Evolutionary conservation across 1,140 invertebrate genomes (phyloP), one percentile per base, ranked within the genome.

Genomic region (Drosophila bipectinata): DNA sequence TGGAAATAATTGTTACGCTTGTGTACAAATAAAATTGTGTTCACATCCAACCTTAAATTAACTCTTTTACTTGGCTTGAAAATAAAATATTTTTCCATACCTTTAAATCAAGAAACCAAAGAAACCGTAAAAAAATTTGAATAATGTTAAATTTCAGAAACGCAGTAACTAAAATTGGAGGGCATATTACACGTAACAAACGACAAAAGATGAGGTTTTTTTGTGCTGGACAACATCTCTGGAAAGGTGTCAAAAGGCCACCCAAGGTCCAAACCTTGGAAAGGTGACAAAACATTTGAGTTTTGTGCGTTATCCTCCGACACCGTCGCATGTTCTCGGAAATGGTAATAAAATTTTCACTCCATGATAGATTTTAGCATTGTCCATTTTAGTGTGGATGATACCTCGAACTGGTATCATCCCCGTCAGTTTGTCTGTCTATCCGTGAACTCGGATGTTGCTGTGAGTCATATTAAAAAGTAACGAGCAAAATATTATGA

Each of bases 231-330:
- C 21, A 21, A 21, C 21, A 21, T 21, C 21, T 3, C 21, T 21
- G 44, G 57, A 30, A 9, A n/a, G 4, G 9, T 30, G 21, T 54
- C 47, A 3, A 10, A 24, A 44, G 64, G 47, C 44, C 66, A 68
- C 63, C 68, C 68, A 51, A 69, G 32, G 66, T 69, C 34, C 57
- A 45, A 47, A 54, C 75, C 71, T 58, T 67, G 72, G 78, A 85
- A 87, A 90, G 87, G 87, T 90, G 87, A 90, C 87, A 87, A 90
- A 83, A 90, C 77, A 90, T 90, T 72, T 67, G 81, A 87, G 87
- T 90, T 90, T 90, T 90, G 87, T 90, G 87, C 82, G 79, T 87
- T 79, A 90, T 90, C 76, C 87, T 69, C 49, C 63, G 76, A 90
- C 87, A 85, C 87, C 26, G 82, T 54, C 10, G 12, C 26, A 34